Conservation (phyloP, 2,113 vertebrate species). For the Nesoenas mayeri region DNA sequence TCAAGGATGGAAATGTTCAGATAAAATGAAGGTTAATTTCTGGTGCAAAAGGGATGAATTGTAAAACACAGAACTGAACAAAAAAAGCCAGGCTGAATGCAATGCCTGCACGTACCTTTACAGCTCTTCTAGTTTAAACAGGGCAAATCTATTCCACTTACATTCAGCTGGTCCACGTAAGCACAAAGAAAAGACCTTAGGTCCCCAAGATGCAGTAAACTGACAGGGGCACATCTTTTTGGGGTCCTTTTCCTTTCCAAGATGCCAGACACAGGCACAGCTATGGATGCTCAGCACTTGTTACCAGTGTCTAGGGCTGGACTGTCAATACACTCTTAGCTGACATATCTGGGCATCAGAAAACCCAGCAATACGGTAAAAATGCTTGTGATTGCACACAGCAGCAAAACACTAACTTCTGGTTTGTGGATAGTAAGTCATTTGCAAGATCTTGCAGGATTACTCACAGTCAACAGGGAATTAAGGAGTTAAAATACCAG, state of each 20-base stretch:
- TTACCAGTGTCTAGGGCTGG: background rate
- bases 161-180: fast-evolving
- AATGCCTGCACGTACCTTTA: background rate
- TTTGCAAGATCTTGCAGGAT: background rate
- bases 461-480: background rate
- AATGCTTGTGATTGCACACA: background rate
- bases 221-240: background rate
- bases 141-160: background rate
- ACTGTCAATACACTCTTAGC: background rate
- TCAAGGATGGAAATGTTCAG: background rate
- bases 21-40: background rate
- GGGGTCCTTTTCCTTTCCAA: background rate
- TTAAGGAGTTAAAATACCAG: background rate
- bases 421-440: background rate
- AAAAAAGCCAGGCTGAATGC: background rate
- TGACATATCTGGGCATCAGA: background rate
- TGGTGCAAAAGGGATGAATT: background rate
- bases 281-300: background rate
- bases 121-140: background rate
- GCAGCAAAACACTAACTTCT: background rate
- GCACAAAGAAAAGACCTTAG: background rate
- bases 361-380: background rate
- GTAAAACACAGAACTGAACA: background rate
- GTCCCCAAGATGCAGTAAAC: background rate
- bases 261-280: background rate